Percentiles rank a stretch among this genome's conserved stretches.
Evolutionary conservation across 2,113 vertebrate species (phyloP).

Genomic region (Poeciliopsis turrubarensis): DNA sequence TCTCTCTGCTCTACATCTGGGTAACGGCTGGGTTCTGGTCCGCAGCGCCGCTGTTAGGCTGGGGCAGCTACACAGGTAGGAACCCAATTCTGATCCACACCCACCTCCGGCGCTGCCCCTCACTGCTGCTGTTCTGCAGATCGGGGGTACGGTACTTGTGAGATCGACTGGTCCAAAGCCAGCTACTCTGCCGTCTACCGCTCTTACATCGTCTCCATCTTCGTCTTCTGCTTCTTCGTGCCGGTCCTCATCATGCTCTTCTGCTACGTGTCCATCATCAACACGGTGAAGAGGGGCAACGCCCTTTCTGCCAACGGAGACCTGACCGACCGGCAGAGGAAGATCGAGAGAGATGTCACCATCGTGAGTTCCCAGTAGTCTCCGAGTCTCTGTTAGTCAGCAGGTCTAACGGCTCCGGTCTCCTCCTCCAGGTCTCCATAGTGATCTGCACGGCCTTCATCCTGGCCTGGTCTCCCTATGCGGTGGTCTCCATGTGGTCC

Average conservation of each 20-base stretch:
- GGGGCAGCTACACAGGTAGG: conserved; percentile 87
- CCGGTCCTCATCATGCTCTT: conserved; percentile 80
- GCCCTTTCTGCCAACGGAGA: conserved; percentile 69
- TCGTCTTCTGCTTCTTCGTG: conserved; percentile 82
- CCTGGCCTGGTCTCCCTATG: conserved; percentile 83
- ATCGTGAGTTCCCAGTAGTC: conserved; percentile 64
- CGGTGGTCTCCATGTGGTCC: conserved; percentile 85
- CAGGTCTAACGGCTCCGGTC: neutral
- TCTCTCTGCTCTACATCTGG: conserved; percentile 83
- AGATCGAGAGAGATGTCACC: conserved; percentile 80
- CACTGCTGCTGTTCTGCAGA: conserved; percentile 58
- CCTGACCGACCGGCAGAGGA: conserved; percentile 82
- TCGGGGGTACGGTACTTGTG: conserved; percentile 83
- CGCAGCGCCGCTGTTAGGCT: conserved; percentile 83
- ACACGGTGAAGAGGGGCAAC: conserved; percentile 84
- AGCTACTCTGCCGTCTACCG: conserved; percentile 81
- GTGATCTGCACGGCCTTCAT: conserved; percentile 85
- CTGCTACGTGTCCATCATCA: conserved; percentile 83
- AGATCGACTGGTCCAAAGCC: conserved; percentile 86
- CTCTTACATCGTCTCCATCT: conserved; percentile 81
- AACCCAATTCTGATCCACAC: neutral
- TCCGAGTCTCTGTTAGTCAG: neutral
- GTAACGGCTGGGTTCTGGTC: conserved; percentile 85
- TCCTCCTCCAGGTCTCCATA: conserved; percentile 77
- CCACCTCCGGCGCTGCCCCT: neutral